Base-by-base conservation (phyloP, 2,113 vertebrate species). In the Sceloporus undulatus region DNA sequence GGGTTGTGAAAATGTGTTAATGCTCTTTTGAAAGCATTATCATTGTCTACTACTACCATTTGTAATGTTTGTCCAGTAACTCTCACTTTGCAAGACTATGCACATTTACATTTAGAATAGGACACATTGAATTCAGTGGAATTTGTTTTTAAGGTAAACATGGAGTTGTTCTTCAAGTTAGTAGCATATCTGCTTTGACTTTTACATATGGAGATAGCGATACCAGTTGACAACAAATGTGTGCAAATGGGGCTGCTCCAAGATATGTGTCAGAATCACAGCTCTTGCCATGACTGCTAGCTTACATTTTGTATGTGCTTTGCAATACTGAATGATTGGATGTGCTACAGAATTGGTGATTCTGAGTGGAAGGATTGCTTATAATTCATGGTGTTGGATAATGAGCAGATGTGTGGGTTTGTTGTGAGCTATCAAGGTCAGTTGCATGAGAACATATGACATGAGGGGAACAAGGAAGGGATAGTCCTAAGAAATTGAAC, bases 1-100 rank as follows among this genome's bases (percentile, higher is more conserved):
- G 48, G n/a, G 66, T 73, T 74, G 62, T 75, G 11, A 40, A 76
- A 75, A 40, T 76, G 34, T 54, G 13, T 62, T 62, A 25, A 13
- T 62, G 23, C 23, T 90, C 62, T 85, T 83, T 84, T 88, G 13
- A 62, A 16, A 62, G 10, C 59, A 62, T 62, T 62, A 62, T 62
- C 16, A 62, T 62, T 62, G 18, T 62, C 13, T 3, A 62, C 16
- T 62, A 62, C 13, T 62, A 62, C 3, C 16, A 62, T 16, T 18
- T 3, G 11, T 62, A 14, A 3, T 62, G 16, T 84, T 91, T 82
- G 7, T 8, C 82, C 56, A 5, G 54, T 90, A 78, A 56, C 38
- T 54, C 0, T 82, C 52, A 86, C 19, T 21, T 84, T 89, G 9
- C 62, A 68, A 66, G 27, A 2, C 62, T 42, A 11, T 34, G 21